These are phyloP conservation scores for Hemibagrus guttatus DNA, from an alignment of 2,797 vertebrate genomes.

Conservation along the genomic window DNA sequence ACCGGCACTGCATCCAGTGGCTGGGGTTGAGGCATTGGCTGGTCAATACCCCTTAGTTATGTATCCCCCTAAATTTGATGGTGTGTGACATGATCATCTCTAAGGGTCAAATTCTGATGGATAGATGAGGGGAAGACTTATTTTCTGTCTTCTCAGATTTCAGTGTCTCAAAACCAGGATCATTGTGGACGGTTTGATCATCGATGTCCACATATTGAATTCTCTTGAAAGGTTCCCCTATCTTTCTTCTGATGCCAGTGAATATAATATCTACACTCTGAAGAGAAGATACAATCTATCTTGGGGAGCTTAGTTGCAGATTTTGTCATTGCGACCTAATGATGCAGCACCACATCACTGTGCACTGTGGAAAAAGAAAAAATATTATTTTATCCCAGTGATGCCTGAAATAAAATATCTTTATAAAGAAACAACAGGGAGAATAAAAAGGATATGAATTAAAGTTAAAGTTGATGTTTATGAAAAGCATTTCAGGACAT, in stretches of 20 bases:
- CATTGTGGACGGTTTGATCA: not conserved
- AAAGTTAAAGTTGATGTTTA: too few species aligned
- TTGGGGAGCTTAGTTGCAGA: not conserved
- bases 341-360: conserved; percentile 18
- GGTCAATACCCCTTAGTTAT: too few species aligned
- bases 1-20: too few species aligned
- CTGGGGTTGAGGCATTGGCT: too few species aligned
- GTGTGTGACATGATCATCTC: too few species aligned
- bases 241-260: conserved; percentile 55
- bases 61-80: too few species aligned
- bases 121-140: not conserved
- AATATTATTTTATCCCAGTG: not conserved
- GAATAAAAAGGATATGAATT: not conserved
- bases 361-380: conserved; percentile 24
- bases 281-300: conserved; percentile 21
- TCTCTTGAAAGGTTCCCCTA: conserved; percentile 26
- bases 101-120: too few species aligned
- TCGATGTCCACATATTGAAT: not conserved
- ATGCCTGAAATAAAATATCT: not conserved
- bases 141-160: conserved; percentile 14
- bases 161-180: not conserved
- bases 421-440: not conserved
- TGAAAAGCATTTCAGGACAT: not conserved
- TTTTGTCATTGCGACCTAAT: conserved; percentile 41
- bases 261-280: not conserved